Conservation (phyloP, 2,113 vertebrate genomes). For the Formicarius rufipectus region DNA sequence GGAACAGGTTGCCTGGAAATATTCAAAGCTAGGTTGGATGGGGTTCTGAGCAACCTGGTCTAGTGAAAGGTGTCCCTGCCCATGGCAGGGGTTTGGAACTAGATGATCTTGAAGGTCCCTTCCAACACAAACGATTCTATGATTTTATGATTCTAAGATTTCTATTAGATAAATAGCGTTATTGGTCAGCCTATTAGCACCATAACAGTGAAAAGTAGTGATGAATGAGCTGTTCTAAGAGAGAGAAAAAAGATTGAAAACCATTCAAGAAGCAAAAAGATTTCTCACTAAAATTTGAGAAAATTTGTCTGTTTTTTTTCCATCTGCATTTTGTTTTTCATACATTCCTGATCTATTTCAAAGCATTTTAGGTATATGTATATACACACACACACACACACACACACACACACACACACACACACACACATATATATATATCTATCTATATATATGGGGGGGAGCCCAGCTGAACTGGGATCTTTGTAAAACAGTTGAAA, state of each 20-base stretch:
- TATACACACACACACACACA: too few species aligned
- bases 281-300: not conserved
- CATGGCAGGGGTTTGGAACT: not conserved
- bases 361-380: not conserved
- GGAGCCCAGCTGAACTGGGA: too few species aligned
- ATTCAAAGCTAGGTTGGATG: not conserved
- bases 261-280: not conserved
- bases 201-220: not conserved
- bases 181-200: not conserved
- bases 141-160: not conserved
- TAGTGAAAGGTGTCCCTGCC: not conserved
- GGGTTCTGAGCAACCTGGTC: not conserved
- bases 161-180: not conserved
- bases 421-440: not conserved
- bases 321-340: not conserved
- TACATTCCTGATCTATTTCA: not conserved
- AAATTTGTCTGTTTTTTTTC: not conserved
- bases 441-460: fast-evolving
- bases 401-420: too few species aligned
- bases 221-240: not conserved
- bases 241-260: not conserved
- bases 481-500: too few species aligned
- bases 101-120: not conserved
- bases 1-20: not conserved
- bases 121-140: not conserved